A percentile compares a stretch with the other conserved stretches of the same genome.
phyloP scores from a whole-genome alignment of 2,797 vertebrate species.

The Acanthornis magna region DNA sequence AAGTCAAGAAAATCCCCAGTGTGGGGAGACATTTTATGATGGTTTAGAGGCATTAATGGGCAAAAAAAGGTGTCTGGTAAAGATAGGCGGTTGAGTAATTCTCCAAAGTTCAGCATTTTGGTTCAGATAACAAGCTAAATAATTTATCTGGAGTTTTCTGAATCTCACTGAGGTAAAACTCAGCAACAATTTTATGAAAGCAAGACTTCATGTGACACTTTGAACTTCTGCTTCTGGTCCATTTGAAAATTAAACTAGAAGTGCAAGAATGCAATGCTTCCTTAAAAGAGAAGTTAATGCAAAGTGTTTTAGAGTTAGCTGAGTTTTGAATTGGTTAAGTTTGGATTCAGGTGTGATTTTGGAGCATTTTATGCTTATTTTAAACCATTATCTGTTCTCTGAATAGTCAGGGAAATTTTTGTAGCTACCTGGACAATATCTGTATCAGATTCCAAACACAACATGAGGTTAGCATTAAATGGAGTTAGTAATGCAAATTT shows the following conservation, averaged over 20 bases:
- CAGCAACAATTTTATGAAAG: neutral
- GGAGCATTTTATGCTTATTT: neutral
- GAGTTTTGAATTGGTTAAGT: neutral
- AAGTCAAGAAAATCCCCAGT: neutral
- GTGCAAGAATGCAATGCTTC: neutral
- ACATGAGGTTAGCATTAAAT: neutral
- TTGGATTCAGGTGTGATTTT: neutral
- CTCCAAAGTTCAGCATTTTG: neutral
- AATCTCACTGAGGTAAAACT: neutral
- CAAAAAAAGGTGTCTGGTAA: neutral
- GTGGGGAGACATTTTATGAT: neutral
- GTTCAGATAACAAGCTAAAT: neutral
- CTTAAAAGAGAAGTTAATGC: neutral
- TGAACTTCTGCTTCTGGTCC: constrained; percentile 21
- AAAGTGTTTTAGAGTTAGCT: neutral
- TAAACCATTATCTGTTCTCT: neutral
- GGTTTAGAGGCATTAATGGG: neutral
- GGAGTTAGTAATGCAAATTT: neutral
- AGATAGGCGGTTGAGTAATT: neutral
- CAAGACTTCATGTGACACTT: constrained; percentile 5
- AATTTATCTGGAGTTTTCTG: neutral
- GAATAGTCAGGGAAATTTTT: accelerated
- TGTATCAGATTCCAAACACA: neutral
- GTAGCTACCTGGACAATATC: neutral
- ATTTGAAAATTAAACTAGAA: constrained; percentile 29